Percentiles rank a stretch among this genome's conserved stretches.
Conservation (phyloP, 2,797 vertebrate species). For the Carapus acus region DNA sequence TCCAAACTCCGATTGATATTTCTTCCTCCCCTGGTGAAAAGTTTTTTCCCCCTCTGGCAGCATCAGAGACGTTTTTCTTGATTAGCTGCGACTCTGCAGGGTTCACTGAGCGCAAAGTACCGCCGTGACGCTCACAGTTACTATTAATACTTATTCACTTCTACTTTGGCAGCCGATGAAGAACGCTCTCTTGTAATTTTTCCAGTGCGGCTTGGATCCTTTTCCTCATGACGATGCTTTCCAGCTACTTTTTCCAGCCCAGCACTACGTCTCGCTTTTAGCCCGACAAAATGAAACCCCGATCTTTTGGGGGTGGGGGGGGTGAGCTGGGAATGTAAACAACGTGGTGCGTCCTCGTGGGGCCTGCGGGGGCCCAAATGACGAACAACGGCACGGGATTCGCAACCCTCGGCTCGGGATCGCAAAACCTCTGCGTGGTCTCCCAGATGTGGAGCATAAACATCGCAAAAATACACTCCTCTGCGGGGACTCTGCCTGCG, state of each 20-base stretch:
- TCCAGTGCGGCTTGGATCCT: background rate
- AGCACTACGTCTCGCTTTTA: constrained; percentile 21
- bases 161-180: too few species aligned
- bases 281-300: constrained; percentile 18
- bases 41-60: too few species aligned
- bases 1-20: too few species aligned
- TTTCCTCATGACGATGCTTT: background rate
- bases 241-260: background rate
- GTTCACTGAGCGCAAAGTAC: background rate
- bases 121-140: background rate
- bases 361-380: constrained; percentile 16
- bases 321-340: constrained; percentile 47
- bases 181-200: background rate
- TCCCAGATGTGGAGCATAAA: constrained; percentile 36
- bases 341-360: constrained; percentile 27
- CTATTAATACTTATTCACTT: too few species aligned
- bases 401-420: constrained; percentile 36
- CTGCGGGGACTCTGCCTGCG: constrained; percentile 14
- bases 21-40: too few species aligned
- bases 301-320: too few species aligned
- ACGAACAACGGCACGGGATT: constrained; percentile 19
- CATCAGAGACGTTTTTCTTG: background rate
- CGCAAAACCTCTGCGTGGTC: constrained; percentile 35
- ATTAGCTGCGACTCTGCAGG: background rate
- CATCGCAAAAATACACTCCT: constrained; percentile 37